phyloP scores from a whole-genome alignment of 2,797 vertebrate species.

The Pristis pectinata region DNA sequence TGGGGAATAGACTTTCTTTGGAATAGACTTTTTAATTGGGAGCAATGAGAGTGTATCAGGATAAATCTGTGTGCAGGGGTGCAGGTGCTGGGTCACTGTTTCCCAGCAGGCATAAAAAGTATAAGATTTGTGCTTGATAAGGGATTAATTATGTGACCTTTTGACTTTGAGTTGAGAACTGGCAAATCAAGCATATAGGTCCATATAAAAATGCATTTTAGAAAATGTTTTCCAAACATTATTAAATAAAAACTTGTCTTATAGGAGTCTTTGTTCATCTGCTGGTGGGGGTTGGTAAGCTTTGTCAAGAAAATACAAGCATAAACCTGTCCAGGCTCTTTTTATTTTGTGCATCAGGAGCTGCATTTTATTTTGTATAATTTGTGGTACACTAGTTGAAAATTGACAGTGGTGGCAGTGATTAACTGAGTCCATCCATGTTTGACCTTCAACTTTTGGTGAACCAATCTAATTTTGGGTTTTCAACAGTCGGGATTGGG shows the following conservation, averaged over 20 bases:
- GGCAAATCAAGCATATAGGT: not conserved
- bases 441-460: not conserved
- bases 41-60: not conserved
- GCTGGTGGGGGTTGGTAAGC: not conserved
- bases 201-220: not conserved
- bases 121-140: not conserved
- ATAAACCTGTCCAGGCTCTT: not conserved
- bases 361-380: not conserved
- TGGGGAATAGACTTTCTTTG: too few species aligned
- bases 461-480: not conserved
- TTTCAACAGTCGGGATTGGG: not conserved
- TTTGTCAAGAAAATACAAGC: not conserved
- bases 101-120: not conserved
- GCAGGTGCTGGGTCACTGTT: not conserved
- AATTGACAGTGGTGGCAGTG: not conserved
- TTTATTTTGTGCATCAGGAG: not conserved
- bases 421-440: not conserved
- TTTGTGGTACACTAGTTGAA: not conserved
- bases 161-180: not conserved
- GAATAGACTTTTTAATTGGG: not conserved
- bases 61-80: not conserved
- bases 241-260: not conserved
- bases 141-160: not conserved
- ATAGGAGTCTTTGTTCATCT: not conserved
- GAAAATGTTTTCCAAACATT: too few species aligned